Evolutionary conservation across 2,888 invertebrate species (phyloP), one percentile per base, ranked within the genome.

Genomic region (Shargacucullia verbasci): DNA sequence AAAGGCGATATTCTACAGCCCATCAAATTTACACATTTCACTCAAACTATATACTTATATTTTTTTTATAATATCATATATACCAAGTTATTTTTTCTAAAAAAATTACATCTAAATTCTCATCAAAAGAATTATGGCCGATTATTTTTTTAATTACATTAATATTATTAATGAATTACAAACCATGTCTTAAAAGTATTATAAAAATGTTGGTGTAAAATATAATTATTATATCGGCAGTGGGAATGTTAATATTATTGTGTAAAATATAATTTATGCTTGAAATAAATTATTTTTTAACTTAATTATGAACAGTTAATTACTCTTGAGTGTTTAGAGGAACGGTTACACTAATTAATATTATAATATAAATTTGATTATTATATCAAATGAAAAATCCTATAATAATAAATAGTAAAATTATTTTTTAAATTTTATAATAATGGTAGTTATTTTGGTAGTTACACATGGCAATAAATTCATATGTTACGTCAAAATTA

Each of bases 1-100:
- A 86, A 82, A 84, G 84, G 85, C 86, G 68, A 56, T 73, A 53
- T 80, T 80, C 89, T 89, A 90, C 86, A 87, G 85, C 87, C 81
- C 83, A 82, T 77, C 74, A 77, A 85, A 81, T 87, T 85, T 84
- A 80, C 68, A 71, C 40, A 50, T 59, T 59, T 38, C 60, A 65
- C 54, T 69, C 70, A 49, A 68, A 65, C 61, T 68, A 59, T 67
- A 64, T 66, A 64, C 70, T 69, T 66, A 76, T 65, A 67, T 53
- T 59, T 64, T 65, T n/a, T n/a, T n/a, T n/a, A n/a, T n/a, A n/a
- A n/a, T n/a, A n/a, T n/a, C n/a, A 70, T 69, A 65, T 58, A 60
- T 65, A 61, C n/a, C 57, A 70, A 66, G 61, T 72, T 55, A 47
- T 63, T 79, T 81, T 79, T 74, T 80, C 79, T 82, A 77, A 88